A percentile compares a stretch with the other conserved stretches of the same genome.
These are phyloP conservation scores for Drosophila baimaii DNA, from an alignment of 1,140 invertebrate genomes.

Conservation along the genomic window DNA sequence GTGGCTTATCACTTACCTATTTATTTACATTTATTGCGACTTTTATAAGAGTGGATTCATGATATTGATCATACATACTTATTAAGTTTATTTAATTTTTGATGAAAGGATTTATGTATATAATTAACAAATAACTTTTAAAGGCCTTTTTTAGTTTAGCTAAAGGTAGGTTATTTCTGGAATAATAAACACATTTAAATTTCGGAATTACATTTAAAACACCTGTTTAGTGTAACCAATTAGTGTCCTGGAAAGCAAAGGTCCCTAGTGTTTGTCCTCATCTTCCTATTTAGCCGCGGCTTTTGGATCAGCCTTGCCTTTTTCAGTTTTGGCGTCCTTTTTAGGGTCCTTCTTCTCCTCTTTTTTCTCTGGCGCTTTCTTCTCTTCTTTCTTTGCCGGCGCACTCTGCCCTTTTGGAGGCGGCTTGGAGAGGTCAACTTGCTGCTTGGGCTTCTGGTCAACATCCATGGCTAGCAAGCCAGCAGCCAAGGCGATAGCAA, in stretches of 20 bases:
- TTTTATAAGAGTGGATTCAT: too few relatives aligned
- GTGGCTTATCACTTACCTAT: neutral
- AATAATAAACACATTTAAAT: slow-evolving; percentile 12
- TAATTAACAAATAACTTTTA: too few relatives aligned
- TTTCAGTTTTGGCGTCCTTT: neutral
- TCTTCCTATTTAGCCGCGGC: neutral
- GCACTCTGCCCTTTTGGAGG: neutral
- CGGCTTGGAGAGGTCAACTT: slow-evolving; percentile 26
- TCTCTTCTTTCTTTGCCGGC: neutral
- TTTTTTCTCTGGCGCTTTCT: neutral
- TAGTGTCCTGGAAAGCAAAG: too few relatives aligned
- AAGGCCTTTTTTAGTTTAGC: neutral
- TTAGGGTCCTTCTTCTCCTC: neutral
- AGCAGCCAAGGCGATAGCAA: slow-evolving; percentile 44
- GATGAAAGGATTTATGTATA: too few relatives aligned
- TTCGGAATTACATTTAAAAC: neutral
- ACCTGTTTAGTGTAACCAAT: too few relatives aligned
- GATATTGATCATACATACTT: too few relatives aligned
- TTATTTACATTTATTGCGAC: too few relatives aligned
- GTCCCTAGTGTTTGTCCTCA: too few relatives aligned
- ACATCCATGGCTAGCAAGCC: slow-evolving; percentile 15
- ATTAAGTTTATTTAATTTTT: too few relatives aligned
- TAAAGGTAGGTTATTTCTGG: neutral
- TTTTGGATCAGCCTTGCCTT: neutral
- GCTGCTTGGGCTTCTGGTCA: slow-evolving; percentile 8